Base-by-base conservation (phyloP, 2,113 vertebrate species). In the Clarias macrocephalus region DNA sequence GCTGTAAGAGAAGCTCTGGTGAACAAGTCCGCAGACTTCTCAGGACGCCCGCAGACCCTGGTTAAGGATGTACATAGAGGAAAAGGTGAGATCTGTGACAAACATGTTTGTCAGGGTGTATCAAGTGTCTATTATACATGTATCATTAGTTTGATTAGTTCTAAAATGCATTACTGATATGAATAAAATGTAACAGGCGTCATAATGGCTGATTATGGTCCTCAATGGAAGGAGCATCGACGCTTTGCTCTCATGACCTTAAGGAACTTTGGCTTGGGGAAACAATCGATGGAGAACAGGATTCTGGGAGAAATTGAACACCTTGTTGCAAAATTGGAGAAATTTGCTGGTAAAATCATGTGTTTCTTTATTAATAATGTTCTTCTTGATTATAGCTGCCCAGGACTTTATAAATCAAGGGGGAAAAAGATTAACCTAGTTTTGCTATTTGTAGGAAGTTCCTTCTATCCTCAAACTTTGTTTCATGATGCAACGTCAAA, bases 231-330 rank as follows among this genome's bases (percentile, higher is more conserved):
- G n/a, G 94, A 96, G 70, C 90, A 92, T 83, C 92, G 95, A 3
- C 94, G 91, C 62, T 97, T 97, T 56, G 70, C 92, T 0, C 37
- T 96, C 28, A 91, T 91, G 77, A 94, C 94, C 0, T 86, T 97
- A 88, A 95, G 93, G 89, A 94, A 95, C 91, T 96, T 96, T 25
- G 96, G 95, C 5, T 90, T 96, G 92, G 96, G 96, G 89, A 96
- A 96, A 89, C 94, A 94, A 90, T 93, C 95, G 0, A 91, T 96
- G 94, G 96, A 96, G 86, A 88, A 94, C 30, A 92, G 88, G 89
- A 93, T 96, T 92, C 84, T 52, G 0, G 91, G 95, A 82, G 96
- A 97, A 89, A 91, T 91, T 11, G 33, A 89, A 15, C 85, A 93
- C n/a, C 5, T 92, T 23, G 42, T 82, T 66, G 86, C 84, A 33